Evolutionary conservation across 2,888 invertebrate genomes (phyloP), one percentile per base, ranked within the genome.

Genomic region (Cerceris ruficornis): DNA sequence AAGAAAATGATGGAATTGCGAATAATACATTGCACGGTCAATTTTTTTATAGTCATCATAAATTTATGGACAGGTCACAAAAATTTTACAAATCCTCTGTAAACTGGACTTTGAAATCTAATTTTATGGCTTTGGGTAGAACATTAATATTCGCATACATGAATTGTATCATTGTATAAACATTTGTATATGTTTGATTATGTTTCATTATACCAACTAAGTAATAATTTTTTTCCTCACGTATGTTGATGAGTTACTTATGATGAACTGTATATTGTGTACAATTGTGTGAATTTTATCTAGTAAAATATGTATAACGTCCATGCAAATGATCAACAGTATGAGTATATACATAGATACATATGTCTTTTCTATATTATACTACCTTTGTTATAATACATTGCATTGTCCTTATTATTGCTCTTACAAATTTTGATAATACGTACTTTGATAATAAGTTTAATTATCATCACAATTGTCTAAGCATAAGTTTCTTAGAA

Each of bases 231-330:
- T 68, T 49, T 60, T 57, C 17, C 55, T 52, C 58, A 57, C 43
- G 42, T 72, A 49, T 55, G 14, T 15, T 60, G 17, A 72, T n/a
- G 57, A 60, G 68, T 69, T 62, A 28, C 61, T 62, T 42, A 46
- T 62, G 50, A 50, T 64, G 62, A 61, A 75, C 60, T 73, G 75
- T 77, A 77, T 42, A 71, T 76, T 72, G 9, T 70, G 28, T 73
- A 68, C 58, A 77, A 69, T 78, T 60, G 42, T 54, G 15, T 66
- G 55, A 72, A 62, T 61, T 71, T 69, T 54, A 55, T 61, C 28
- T 62, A 65, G 66, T 77, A 43, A 28, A 70, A 59, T 41, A 62
- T 77, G 2, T 49, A 62, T 52, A 62, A 64, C 1, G 54, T 46
- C 2, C n/a, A 17, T 41, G 67, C 39, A 17, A 50, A 58, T 64